Evolutionary conservation across 2,113 vertebrate species (phyloP), one percentile per base, ranked within the genome.

Genomic region (Sterrhoptilus dennistouni): DNA sequence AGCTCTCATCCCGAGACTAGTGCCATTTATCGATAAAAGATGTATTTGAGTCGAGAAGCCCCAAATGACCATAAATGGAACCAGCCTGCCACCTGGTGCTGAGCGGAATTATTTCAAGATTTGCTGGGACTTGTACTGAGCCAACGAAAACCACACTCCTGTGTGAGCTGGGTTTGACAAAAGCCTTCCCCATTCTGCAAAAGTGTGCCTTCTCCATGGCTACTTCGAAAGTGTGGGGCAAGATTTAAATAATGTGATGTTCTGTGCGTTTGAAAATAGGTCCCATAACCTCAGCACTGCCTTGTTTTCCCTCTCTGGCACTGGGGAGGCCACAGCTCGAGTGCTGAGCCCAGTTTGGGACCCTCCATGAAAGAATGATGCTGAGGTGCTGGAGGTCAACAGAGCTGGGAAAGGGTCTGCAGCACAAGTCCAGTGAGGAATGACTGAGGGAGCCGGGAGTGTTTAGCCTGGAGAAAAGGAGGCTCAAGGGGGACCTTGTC

Each of bases 71-170:
- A 71, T 75, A 93, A 47, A 40, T 61, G 72, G 79, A 52, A 35
- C 33, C 87, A 93, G 72, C n/a, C 95, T 95, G 97, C 97, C 97
- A 95, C 59, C 98, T 98, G 95, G 95, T 76, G 69, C 70, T 59
- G 21, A 12, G 29, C 17, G 59, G 74, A 83, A 94, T 90, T 59
- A 89, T 84, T 94, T 54, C 86, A 56, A 11, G 23, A 49, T 38
- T 65, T 66, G 28, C 23, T 17, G 12, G 64, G 49, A 50, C 27
- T 64, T 18, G 13, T 4, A 36, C 61, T 11, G 63, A 25, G 25
- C 52, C 56, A 19, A 35, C 38, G 80, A 19, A 66, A 53, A 3
- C 0, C 17, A 1, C 10, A 8, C 13, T 8, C 8, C 22, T 7
- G 3, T 1, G 29, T 9, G 69, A 70, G 8, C 15, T 6, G 47